Conservation (phyloP, 1,140 invertebrate genomes). For the Yoshiicerus persimilis region DNA sequence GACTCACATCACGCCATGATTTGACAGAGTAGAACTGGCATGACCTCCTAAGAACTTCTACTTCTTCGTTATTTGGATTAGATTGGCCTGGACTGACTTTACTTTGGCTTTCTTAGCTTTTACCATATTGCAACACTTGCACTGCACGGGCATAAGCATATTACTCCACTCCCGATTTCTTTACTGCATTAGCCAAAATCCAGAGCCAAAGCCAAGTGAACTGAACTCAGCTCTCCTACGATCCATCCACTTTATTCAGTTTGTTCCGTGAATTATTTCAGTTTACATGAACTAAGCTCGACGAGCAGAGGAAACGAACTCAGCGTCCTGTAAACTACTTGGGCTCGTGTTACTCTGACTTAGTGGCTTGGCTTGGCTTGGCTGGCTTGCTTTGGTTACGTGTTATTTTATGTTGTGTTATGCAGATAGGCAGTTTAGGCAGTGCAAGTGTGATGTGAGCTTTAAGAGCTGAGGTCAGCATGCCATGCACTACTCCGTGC, state of each 20-base stretch:
- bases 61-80: not conserved
- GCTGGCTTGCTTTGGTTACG: not conserved
- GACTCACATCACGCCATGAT: not conserved
- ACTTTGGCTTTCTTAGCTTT: not conserved
- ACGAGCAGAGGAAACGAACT: not conserved
- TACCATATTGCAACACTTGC: not conserved
- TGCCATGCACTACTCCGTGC: not conserved
- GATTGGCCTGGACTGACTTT: not conserved
- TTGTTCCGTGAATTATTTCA: not conserved
- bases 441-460: not conserved
- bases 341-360: not conserved
- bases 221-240: too few species aligned
- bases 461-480: not conserved
- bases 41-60: constrained; percentile 3
- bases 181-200: not conserved
- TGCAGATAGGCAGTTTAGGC: not conserved
- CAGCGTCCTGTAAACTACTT: not conserved
- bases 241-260: too few species aligned
- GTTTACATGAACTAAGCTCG: not conserved
- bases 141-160: too few species aligned
- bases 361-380: not conserved
- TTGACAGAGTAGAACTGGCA: not conserved
- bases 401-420: not conserved
- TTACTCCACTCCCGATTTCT: too few species aligned
- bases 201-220: too few species aligned